phyloP scores from a whole-genome alignment of 2,797 vertebrate species.

The Selene dorsalis region DNA sequence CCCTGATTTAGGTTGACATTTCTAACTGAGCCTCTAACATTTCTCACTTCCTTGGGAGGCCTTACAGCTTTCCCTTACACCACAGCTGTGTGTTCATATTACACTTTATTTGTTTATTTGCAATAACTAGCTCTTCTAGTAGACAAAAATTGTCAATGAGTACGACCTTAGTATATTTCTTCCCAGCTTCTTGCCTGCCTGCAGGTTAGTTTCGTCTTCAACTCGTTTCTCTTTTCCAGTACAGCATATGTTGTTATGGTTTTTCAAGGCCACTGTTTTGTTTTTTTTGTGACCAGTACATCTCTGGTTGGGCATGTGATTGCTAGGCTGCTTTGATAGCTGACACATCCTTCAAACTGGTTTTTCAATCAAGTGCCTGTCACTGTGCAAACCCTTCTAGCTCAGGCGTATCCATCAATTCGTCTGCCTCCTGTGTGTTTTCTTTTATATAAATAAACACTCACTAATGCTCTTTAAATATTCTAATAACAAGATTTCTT shows the following conservation, averaged over 20 bases:
- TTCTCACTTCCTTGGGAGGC: conserved; percentile 44
- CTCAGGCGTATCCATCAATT: background rate
- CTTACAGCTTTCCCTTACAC: conserved; percentile 13
- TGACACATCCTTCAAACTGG: background rate
- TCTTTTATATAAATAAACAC: background rate
- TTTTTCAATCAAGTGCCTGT: background rate
- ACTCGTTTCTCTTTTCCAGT: conserved; percentile 12
- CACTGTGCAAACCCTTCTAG: background rate
- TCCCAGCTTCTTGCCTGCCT: background rate
- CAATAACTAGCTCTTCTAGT: no score
- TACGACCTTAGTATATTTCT: background rate
- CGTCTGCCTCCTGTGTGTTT: background rate
- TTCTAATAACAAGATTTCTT: background rate
- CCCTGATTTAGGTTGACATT: background rate
- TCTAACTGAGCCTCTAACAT: background rate
- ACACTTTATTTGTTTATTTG: background rate
- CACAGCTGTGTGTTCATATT: background rate
- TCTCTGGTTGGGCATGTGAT: background rate
- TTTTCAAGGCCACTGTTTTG: background rate
- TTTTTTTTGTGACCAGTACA: no score
- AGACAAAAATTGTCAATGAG: no score
- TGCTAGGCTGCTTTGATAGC: background rate
- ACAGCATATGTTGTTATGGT: background rate
- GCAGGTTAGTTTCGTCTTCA: conserved; percentile 8
- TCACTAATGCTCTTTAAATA: background rate